Evolutionary conservation across 2,797 vertebrate genomes (phyloP).

Genomic region (Enteromius thamalakanensis): DNA sequence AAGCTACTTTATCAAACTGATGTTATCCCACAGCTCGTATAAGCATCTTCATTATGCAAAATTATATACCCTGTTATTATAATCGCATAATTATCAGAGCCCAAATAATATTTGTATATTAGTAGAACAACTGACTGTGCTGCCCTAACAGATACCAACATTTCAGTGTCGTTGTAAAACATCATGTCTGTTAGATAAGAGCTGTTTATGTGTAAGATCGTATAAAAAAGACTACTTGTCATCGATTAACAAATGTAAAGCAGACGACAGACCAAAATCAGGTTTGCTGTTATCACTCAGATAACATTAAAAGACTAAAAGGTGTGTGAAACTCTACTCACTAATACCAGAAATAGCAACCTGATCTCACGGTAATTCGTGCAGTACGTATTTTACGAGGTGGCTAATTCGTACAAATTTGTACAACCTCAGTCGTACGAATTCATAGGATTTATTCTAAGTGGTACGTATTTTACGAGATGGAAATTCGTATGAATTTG

Average conservation of each 20-base stretch:
- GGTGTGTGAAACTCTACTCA: not conserved
- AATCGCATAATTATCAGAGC: not conserved
- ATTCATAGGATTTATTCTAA: too few species aligned
- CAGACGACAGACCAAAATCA: not conserved
- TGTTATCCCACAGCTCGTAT: not conserved
- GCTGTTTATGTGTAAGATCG: not conserved
- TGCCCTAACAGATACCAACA: not conserved
- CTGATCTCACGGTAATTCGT: too few species aligned
- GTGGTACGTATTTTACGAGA: too few species aligned
- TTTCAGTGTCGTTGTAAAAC: not conserved
- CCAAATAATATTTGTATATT: not conserved
- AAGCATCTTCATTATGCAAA: too few species aligned
- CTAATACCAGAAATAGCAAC: not conserved
- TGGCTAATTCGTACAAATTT: too few species aligned
- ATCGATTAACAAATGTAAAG: not conserved
- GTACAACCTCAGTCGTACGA: too few species aligned
- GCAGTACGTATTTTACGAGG: too few species aligned
- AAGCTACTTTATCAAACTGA: not conserved
- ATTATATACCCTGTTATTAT: not conserved
- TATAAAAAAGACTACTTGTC: not conserved
- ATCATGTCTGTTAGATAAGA: slow-evolving; percentile 4
- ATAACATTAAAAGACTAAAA: not conserved
- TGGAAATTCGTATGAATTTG: too few species aligned
- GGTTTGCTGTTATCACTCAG: not conserved
- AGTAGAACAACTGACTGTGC: not conserved